These are phyloP conservation scores for Nezara viridula DNA, from an alignment of 2,888 invertebrate species.

Conservation along the genomic window DNA sequence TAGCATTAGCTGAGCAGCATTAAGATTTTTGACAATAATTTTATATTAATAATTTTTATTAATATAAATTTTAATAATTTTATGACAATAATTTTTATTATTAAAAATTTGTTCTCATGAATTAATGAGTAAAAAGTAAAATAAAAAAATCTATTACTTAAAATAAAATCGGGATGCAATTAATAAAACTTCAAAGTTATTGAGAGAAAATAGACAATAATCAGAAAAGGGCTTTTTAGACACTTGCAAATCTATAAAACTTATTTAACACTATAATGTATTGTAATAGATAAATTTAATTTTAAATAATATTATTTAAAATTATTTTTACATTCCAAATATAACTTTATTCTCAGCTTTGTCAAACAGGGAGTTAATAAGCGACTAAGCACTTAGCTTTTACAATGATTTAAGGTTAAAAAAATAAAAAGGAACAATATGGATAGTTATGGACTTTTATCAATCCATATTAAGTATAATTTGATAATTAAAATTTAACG, in stretches of 20 bases:
- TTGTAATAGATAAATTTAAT: not conserved
- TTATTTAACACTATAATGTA: not conserved
- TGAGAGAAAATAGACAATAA: too few species aligned
- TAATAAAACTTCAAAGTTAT: too few species aligned
- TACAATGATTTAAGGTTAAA: not conserved
- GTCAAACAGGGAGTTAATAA: not conserved
- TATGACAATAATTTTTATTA: too few species aligned
- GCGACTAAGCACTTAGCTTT: not conserved
- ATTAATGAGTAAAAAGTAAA: too few species aligned
- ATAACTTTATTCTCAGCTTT: not conserved
- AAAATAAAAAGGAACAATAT: not conserved
- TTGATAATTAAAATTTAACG: conserved; percentile 15
- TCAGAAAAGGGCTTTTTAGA: too few species aligned
- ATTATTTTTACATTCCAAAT: not conserved
- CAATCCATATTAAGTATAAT: not conserved
- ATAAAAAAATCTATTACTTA: too few species aligned
- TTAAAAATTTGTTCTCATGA: too few species aligned
- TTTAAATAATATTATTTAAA: not conserved
- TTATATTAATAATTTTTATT: too few species aligned
- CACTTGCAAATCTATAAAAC: not conserved
- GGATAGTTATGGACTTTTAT: not conserved
- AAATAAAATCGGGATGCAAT: too few species aligned
- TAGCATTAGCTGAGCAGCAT: too few species aligned
- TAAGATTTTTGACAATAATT: too few species aligned
- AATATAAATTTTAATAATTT: too few species aligned